A percentile compares a stretch with the other conserved stretches of the same genome.
Conservation (phyloP, 2,888 invertebrate species). For the Apamea crenata region DNA sequence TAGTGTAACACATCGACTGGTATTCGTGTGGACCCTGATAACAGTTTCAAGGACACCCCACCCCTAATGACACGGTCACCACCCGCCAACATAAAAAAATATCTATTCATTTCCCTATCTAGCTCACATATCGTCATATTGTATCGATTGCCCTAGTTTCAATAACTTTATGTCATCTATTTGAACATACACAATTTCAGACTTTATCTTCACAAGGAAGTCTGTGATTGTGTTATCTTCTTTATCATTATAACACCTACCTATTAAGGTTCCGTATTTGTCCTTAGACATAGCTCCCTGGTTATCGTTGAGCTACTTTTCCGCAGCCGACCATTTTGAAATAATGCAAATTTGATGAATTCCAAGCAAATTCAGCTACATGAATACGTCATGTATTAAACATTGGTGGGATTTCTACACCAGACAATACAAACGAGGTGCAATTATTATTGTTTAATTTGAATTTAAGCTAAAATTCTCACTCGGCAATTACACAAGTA, state of each 20-base stretch:
- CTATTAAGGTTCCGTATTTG: slow-evolving; percentile 41
- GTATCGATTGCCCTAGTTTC: slow-evolving; percentile 78
- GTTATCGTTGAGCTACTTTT: slow-evolving; percentile 5
- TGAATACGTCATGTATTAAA: slow-evolving; percentile 21
- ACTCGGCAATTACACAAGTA: slow-evolving; percentile 38
- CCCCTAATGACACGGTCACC: slow-evolving; percentile 70
- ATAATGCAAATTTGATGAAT: slow-evolving; percentile 51
- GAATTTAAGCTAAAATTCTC: slow-evolving; percentile 34
- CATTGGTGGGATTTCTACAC: slow-evolving; percentile 17
- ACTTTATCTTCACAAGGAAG: slow-evolving; percentile 55
- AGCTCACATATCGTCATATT: slow-evolving; percentile 67
- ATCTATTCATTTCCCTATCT: slow-evolving; percentile 66
- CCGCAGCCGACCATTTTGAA: slow-evolving; percentile 18
- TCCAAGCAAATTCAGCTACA: slow-evolving; percentile 32
- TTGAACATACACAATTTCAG: slow-evolving; percentile 46
- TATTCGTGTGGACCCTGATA: slow-evolving; percentile 71
- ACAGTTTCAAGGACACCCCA: slow-evolving; percentile 69
- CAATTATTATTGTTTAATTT: slow-evolving; percentile 20
- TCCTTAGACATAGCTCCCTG: slow-evolving; percentile 25
- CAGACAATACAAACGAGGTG: slow-evolving; percentile 27
- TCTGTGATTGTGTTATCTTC: slow-evolving; percentile 46
- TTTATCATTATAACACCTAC: slow-evolving; percentile 41
- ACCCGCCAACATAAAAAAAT: slow-evolving; percentile 58
- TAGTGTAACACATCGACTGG: slow-evolving; percentile 28
- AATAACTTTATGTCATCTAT: slow-evolving; percentile 61